Evolutionary conservation across 2,113 vertebrate genomes (phyloP), one percentile per base, ranked within the genome.

Genomic region (Atherinomorus stipes): DNA sequence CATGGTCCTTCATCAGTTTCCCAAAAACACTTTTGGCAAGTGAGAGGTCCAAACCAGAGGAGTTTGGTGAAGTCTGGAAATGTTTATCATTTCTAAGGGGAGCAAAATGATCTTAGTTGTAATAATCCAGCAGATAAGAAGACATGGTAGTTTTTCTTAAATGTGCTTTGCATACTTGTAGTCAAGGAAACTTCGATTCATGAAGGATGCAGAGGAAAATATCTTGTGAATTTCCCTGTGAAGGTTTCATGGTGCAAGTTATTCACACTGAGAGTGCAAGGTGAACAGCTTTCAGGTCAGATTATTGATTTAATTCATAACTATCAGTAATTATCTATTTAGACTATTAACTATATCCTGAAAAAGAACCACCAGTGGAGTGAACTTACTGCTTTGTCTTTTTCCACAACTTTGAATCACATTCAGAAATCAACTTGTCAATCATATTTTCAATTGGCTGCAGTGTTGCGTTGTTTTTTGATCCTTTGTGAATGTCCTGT

Each of bases 141-240:
- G 12, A 66, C 18, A 15, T 26, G 19, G n/a, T 6, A 19, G 9
- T 53, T 12, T 16, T 40, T 12, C 7, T 9, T 1, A 40, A 13
- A 0, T 16, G n/a, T 7, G 0, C 6, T 1, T 25, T 18, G 9
- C 60, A 40, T 87, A 93, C 92, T 88, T 88, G 74, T 57, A 67
- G 1, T 90, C 83, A 21, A 90, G 73, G 71, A 93, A 93, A 62
- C 88, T 91, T 38, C 64, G 21, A 16, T 92, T 93, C 19, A 90
- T 1, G 73, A 60, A 81, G 11, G 81, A 87, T 4, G 87, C 67
- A 26, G 86, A 93, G 28, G 87, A 88, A 68, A 93, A 90, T 4
- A 11, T 77, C 22, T 5, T 64, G 21, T 7, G 42, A 50, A 93
- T 92, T 79, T 92, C 85, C 66, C 91, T 93, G 83, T 22, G 25